These are phyloP conservation scores for Bujurquina vittata DNA, from an alignment of 2,113 vertebrate species.

Conservation along the genomic window DNA sequence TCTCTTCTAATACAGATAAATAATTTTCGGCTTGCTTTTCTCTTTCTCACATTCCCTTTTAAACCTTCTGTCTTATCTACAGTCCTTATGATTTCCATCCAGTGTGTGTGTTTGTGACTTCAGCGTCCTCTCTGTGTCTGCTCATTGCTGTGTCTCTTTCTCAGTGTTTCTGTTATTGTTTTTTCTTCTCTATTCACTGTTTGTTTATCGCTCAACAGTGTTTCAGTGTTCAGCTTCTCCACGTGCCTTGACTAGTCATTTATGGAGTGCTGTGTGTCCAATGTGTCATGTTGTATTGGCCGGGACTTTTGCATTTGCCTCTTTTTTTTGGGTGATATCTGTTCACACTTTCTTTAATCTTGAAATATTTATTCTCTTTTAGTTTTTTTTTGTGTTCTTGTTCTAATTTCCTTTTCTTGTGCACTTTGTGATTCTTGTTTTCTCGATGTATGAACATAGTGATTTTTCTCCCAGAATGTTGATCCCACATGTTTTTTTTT, in stretches of 20 bases:
- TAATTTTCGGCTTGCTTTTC: constrained; percentile 65
- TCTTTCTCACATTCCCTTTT: constrained; percentile 57
- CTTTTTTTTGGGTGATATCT: constrained; percentile 20
- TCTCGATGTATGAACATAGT: constrained; percentile 69
- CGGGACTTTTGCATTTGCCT: constrained; percentile 32
- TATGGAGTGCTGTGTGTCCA: constrained; percentile 69
- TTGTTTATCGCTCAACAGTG: constrained; percentile 59
- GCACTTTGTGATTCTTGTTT: constrained; percentile 58
- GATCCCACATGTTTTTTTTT: constrained; percentile 54
- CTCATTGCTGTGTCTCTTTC: constrained; percentile 54
- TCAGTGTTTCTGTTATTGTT: constrained; percentile 49
- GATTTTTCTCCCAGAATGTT: constrained; percentile 66
- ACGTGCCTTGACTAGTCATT: constrained; percentile 74
- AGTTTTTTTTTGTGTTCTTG: constrained; percentile 25
- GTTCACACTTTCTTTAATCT: constrained; percentile 44
- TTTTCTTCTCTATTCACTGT: constrained; percentile 40
- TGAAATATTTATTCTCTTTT: constrained; percentile 45
- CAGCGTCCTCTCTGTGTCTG: constrained; percentile 45
- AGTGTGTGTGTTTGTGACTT: constrained; percentile 45
- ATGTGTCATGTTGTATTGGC: constrained; percentile 59
- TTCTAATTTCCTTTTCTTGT: constrained; percentile 38
- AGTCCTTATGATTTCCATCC: constrained; percentile 68
- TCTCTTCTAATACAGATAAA: constrained; percentile 77
- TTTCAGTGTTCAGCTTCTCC: constrained; percentile 69
- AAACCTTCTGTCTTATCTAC: constrained; percentile 54